Evolutionary conservation across 2,888 invertebrate species (phyloP).

Genomic region (Scotopteryx bipunctaria): DNA sequence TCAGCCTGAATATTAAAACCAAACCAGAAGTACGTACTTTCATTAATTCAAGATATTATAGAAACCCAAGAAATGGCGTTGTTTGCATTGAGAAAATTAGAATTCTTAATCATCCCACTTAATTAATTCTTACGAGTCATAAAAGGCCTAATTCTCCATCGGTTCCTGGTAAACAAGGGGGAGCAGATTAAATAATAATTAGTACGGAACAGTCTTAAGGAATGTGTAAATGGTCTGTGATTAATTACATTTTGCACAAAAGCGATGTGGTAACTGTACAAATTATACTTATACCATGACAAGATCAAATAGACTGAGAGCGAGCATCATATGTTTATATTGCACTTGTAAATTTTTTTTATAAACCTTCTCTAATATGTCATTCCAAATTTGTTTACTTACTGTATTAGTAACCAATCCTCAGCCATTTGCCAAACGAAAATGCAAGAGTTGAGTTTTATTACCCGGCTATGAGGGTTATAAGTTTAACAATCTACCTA

Average conservation of each 20-base stretch:
- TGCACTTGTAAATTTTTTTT: too few species aligned
- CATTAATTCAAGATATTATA: slow-evolving; percentile 21
- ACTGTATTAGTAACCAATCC: too few species aligned
- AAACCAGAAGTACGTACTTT: slow-evolving; percentile 17
- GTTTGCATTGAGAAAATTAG: slow-evolving; percentile 33
- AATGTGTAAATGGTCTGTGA: slow-evolving; percentile 41
- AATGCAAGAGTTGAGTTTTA: too few species aligned
- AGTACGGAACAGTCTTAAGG: slow-evolving; percentile 23
- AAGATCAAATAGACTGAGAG: not conserved
- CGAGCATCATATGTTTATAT: not conserved
- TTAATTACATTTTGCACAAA: slow-evolving; percentile 41
- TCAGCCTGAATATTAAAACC: slow-evolving; percentile 20
- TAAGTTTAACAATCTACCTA: too few species aligned
- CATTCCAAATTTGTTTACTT: too few species aligned
- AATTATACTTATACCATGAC: slow-evolving; percentile 1
- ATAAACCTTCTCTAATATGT: too few species aligned
- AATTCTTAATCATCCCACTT: slow-evolving; percentile 39
- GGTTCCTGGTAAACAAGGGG: slow-evolving; percentile 42
- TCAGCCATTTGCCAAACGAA: too few species aligned
- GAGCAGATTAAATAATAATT: slow-evolving; percentile 22
- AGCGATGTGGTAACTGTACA: slow-evolving; percentile 13
- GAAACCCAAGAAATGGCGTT: slow-evolving; percentile 21
- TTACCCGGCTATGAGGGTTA: too few species aligned
- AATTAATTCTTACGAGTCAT: slow-evolving; percentile 46
- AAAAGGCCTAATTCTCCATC: slow-evolving; percentile 47